A percentile compares a stretch with the other conserved stretches of the same genome.
These are phyloP conservation scores for Simalia tracyae DNA, from an alignment of 2,797 vertebrate genomes.

Conservation along the genomic window DNA sequence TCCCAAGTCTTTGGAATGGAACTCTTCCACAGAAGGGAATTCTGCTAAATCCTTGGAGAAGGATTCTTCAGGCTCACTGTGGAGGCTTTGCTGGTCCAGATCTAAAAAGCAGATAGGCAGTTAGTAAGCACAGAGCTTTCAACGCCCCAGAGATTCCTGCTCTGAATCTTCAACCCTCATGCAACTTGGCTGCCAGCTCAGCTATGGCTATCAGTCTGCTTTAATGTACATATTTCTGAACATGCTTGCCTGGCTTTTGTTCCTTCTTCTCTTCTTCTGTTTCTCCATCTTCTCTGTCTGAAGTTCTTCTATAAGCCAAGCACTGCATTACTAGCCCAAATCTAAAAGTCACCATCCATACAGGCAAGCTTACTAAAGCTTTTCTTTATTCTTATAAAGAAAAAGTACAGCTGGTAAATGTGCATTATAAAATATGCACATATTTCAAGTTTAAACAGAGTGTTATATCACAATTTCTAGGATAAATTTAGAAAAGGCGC, in stretches of 20 bases:
- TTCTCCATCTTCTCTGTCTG: not conserved
- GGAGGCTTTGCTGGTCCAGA: conserved; percentile 91
- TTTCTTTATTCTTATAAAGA: not conserved
- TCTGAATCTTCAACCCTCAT: not conserved
- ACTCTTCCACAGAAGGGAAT: conserved; percentile 86
- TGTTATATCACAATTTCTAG: too few species aligned
- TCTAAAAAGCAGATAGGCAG: conserved; percentile 75
- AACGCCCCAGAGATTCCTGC: not conserved
- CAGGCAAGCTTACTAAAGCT: not conserved
- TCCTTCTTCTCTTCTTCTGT: not conserved
- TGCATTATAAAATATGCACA: not conserved
- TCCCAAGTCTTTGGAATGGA: conserved; percentile 73
- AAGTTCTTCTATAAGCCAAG: not conserved
- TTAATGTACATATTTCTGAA: not conserved
- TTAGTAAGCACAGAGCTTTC: conserved; percentile 13
- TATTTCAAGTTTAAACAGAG: too few species aligned
- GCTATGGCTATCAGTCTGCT: not conserved
- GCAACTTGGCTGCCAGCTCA: not conserved
- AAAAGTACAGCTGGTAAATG: not conserved
- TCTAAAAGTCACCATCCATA: not conserved
- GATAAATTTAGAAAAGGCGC: too few species aligned
- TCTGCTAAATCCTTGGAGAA: conserved; percentile 85
- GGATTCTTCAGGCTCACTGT: conserved; percentile 87
- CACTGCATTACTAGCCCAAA: not conserved
- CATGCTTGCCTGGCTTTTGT: not conserved